These are phyloP conservation scores for Bos indicus DNA, from an alignment of 2,113 vertebrate genomes.

Conservation along the genomic window DNA sequence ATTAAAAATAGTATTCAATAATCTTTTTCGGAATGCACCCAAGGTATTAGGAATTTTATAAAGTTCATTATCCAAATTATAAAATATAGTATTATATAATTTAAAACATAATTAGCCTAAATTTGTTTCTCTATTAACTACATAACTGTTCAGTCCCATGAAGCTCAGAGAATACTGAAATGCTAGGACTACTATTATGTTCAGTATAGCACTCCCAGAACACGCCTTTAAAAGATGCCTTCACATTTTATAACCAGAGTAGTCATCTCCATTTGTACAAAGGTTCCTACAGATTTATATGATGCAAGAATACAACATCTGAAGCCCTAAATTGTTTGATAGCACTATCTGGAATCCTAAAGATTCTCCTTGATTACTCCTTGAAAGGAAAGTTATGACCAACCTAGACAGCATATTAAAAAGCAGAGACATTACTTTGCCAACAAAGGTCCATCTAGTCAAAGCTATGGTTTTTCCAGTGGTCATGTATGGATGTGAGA, in stretches of 20 bases:
- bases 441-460: too few relatives aligned
- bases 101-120: constrained; percentile 4
- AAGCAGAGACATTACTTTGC: too few relatives aligned
- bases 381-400: too few relatives aligned
- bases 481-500: too few relatives aligned
- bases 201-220: neutral
- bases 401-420: too few relatives aligned
- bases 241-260: neutral
- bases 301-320: neutral
- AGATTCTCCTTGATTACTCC: neutral
- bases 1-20: neutral
- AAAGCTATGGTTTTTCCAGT: too few relatives aligned
- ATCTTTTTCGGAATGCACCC: neutral
- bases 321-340: neutral
- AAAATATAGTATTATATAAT: neutral
- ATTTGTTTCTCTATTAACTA: neutral
- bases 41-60: neutral
- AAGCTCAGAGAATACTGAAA: neutral
- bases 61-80: neutral
- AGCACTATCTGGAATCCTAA: neutral
- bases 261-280: neutral
- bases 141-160: neutral
- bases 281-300: neutral
- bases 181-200: neutral
- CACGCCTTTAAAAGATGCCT: neutral